A percentile compares a stretch with the other conserved stretches of the same genome.
These are phyloP conservation scores for Uria aalge DNA, from an alignment of 2,113 vertebrate species.

Conservation along the genomic window DNA sequence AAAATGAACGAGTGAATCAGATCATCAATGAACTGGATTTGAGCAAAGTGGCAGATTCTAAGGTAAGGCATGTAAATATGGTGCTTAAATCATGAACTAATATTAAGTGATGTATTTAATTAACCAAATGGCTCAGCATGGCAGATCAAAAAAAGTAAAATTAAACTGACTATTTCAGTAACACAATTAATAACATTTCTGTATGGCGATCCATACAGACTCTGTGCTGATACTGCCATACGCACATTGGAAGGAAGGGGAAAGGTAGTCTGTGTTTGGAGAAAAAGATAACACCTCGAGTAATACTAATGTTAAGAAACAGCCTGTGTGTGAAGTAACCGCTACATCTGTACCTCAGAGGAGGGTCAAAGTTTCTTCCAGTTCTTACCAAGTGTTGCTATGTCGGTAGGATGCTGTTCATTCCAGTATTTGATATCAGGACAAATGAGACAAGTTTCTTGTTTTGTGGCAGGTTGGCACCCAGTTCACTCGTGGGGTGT, in stretches of 20 bases:
- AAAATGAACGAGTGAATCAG: slow-evolving; percentile 79
- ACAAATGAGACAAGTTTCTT: not conserved
- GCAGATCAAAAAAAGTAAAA: not conserved
- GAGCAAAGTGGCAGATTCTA: slow-evolving; percentile 88
- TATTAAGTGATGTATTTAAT: not conserved
- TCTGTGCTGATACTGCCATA: not conserved
- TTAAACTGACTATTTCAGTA: not conserved
- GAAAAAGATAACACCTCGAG: not conserved
- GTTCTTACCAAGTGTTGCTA: not conserved
- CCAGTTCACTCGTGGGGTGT: slow-evolving; percentile 87
- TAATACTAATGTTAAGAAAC: not conserved
- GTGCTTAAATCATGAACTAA: not conserved
- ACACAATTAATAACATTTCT: not conserved
- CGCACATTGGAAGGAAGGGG: not conserved
- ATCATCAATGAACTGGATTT: slow-evolving; percentile 88
- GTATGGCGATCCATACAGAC: not conserved
- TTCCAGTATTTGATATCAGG: not conserved
- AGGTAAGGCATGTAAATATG: slow-evolving; percentile 71
- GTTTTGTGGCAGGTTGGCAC: slow-evolving; percentile 84
- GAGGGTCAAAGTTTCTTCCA: not conserved
- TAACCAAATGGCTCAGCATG: not conserved
- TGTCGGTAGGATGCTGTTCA: not conserved
- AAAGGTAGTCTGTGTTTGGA: not conserved
- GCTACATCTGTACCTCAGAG: not conserved
- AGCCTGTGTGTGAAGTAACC: not conserved